These are phyloP conservation scores for Hirtodrosophila duncani DNA, from an alignment of 2,888 invertebrate species.

Conservation along the genomic window DNA sequence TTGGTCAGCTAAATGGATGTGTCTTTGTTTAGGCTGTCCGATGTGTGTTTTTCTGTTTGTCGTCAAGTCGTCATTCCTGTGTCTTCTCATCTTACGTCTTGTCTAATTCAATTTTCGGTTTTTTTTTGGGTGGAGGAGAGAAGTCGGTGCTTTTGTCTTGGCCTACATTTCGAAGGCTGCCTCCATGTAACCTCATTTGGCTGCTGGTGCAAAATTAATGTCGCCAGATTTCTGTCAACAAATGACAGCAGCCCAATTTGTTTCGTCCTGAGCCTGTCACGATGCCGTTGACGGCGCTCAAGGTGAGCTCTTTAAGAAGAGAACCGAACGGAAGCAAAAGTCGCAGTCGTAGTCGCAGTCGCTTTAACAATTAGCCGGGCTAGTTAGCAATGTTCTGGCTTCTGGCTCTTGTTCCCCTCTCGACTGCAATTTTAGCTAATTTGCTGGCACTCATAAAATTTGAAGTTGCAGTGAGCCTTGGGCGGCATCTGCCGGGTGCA, in stretches of 20 bases:
- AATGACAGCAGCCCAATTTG: conserved; percentile 42
- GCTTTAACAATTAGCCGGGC: conserved; percentile 59
- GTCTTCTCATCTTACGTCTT: conserved; percentile 28
- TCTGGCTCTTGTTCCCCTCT: background rate
- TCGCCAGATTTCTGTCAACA: conserved; percentile 44
- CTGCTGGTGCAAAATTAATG: conserved; percentile 29
- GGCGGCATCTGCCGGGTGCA: conserved; percentile 4
- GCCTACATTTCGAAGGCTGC: conserved; percentile 46
- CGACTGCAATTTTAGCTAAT: conserved; percentile 56
- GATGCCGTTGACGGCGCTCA: conserved; percentile 1
- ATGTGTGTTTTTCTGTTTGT: conserved; percentile 14
- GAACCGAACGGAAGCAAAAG: too few species aligned
- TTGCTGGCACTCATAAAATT: conserved; percentile 70
- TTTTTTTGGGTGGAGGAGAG: background rate
- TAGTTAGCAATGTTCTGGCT: conserved; percentile 1
- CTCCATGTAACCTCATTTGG: background rate
- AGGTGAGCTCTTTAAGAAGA: conserved; percentile 19
- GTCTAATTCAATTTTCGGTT: conserved; percentile 49
- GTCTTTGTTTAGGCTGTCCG: conserved; percentile 28
- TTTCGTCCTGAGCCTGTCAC: conserved; percentile 18
- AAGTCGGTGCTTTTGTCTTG: conserved; percentile 33
- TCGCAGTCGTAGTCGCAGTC: too few species aligned
- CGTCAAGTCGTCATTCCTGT: conserved; percentile 26
- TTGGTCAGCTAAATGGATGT: conserved; percentile 26
- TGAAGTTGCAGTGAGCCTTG: conserved; percentile 17